phyloP scores from a whole-genome alignment of 2,797 vertebrate genomes.

The Peromyscus attwateri region DNA sequence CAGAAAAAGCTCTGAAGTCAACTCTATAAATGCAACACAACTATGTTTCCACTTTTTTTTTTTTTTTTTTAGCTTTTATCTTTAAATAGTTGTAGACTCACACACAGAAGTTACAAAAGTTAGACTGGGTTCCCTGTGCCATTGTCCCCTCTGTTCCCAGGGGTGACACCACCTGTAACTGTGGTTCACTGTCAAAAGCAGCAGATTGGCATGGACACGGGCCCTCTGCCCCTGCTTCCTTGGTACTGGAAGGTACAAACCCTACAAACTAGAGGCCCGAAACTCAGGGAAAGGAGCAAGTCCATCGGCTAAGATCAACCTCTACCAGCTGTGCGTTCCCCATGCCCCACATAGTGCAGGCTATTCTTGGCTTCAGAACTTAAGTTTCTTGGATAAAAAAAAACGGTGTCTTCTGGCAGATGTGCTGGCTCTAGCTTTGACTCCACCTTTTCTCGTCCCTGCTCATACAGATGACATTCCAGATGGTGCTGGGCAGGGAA shows the following conservation, averaged over 20 bases:
- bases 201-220: neutral
- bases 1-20: neutral
- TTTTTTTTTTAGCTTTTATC: neutral
- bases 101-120: neutral
- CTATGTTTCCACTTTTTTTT: neutral
- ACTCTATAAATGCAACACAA: neutral
- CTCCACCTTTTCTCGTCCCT: neutral
- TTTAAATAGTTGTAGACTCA: constrained; percentile 34
- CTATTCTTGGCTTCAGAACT: neutral
- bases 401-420: neutral
- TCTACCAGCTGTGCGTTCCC: neutral
- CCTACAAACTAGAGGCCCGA: neutral
- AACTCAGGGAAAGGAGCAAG: neutral
- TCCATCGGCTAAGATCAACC: neutral
- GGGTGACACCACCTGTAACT: neutral
- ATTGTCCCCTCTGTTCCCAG: neutral
- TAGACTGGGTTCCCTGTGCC: neutral
- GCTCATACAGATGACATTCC: neutral
- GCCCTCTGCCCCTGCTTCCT: neutral
- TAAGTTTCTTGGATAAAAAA: neutral
- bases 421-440: neutral
- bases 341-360: neutral
- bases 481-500: neutral
- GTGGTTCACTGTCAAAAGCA: neutral
- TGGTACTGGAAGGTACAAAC: neutral